Evolutionary conservation across 2,888 invertebrate species (phyloP), one percentile per base, ranked within the genome.

Genomic region (Xestia ashworthii): DNA sequence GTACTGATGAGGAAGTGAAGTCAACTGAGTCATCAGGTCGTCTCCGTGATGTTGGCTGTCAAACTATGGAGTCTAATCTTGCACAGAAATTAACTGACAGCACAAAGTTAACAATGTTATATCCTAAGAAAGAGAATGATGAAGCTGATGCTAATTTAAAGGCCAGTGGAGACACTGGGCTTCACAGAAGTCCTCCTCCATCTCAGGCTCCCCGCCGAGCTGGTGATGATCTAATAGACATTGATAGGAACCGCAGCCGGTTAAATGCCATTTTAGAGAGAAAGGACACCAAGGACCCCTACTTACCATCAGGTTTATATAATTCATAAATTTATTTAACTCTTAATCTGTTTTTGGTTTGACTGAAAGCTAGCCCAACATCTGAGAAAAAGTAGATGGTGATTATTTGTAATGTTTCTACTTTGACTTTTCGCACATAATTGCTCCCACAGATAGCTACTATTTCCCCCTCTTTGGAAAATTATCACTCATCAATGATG

Each of bases 51-150:
- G 94, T 96, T 71, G 96, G 93, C 4, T 96, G 96, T 86, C 97
- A 97, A 86, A 96, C 96, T 6, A 89, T 95, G 11, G 97, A 97
- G 77, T 90, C 95, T 2, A 94, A 94, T 86, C 90, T 96, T 4
- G 87, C 96, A 11, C 94, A 95, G 71, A 94, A 94, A 80, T 84
- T 95, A 50, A 80, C 92, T 3, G 96, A 96, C 41, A 94, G 94
- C 87, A 93, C 96, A 11, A 96, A 95, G 85, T 89, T 96, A 68
- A 96, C 96, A 44, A 92, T 96, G 89, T 85, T 97, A 48, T 97
- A 97, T 90, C 97, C 97, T 64, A 95, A 92, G 55, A 93, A 94
- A 80, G 95, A 95, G 41, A 91, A 46, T 80, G 88, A 93, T 12
- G 93, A 94, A 68, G 91, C 91, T 65, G 95, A 95, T 19, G 92